Conservation (phyloP, 2,888 invertebrate genomes). For the Xiphydria camelus region DNA sequence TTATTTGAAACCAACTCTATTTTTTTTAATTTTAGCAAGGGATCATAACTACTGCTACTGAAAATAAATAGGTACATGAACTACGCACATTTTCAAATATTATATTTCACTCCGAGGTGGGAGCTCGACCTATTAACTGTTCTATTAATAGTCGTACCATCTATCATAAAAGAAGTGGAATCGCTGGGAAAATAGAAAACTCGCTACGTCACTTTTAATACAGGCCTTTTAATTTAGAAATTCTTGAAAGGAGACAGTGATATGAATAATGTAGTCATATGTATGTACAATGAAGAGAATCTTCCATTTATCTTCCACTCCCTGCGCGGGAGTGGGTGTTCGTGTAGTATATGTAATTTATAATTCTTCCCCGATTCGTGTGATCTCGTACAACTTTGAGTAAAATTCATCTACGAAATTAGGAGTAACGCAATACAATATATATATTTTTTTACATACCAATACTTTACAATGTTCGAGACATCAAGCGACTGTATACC, state of each 20-base stretch:
- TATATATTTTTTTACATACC: slow-evolving; percentile 8
- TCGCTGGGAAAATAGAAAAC: too few species aligned
- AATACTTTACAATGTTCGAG: slow-evolving; percentile 28
- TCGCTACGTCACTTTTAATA: slow-evolving; percentile 57
- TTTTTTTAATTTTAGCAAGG: too few species aligned
- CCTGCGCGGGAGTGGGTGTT: too few species aligned
- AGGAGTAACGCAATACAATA: slow-evolving; percentile 21
- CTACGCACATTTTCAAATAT: too few species aligned
- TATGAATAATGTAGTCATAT: slow-evolving; percentile 63
- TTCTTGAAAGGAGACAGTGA: slow-evolving; percentile 78
- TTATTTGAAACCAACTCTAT: too few species aligned
- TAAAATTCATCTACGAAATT: slow-evolving; percentile 32
- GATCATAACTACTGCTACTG: too few species aligned
- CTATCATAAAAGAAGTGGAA: too few species aligned
- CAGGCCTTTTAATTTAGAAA: slow-evolving; percentile 74
- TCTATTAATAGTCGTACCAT: too few species aligned
- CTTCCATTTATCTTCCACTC: slow-evolving; percentile 33
- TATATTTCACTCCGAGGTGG: too few species aligned
- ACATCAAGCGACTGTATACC: slow-evolving; percentile 37
- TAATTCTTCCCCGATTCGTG: slow-evolving; percentile 23
- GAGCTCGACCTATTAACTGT: too few species aligned
- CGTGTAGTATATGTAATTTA: slow-evolving; percentile 22
- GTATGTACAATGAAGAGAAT: slow-evolving; percentile 62
- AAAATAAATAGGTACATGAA: too few species aligned
- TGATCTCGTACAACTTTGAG: slow-evolving; percentile 11